phyloP scores from a whole-genome alignment of 1,140 invertebrate genomes.

The Halotydeus destructor region DNA sequence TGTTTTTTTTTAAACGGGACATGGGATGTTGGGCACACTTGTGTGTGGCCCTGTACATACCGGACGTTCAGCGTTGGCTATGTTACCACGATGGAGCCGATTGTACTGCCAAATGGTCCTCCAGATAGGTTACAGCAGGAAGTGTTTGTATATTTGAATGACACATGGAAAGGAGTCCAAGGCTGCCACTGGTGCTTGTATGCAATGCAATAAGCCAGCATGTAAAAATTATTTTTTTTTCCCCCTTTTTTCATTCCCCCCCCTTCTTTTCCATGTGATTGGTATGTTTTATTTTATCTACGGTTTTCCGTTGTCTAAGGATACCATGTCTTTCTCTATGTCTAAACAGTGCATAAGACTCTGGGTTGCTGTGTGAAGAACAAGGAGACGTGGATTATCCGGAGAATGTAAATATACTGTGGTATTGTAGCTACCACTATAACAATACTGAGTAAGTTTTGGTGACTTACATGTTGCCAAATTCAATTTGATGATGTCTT shows the following conservation, averaged over 20 bases:
- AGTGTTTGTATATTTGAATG: slow-evolving; percentile 88
- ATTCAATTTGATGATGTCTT: slow-evolving; percentile 1
- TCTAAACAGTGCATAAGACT: slow-evolving; percentile 46
- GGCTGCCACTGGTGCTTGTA: slow-evolving; percentile 75
- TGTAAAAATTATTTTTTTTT: slow-evolving; percentile 88
- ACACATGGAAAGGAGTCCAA: slow-evolving; percentile 54
- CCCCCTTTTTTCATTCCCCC: too few species aligned
- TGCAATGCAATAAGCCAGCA: slow-evolving; percentile 86
- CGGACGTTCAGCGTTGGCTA: slow-evolving; percentile 90
- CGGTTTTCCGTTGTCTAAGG: slow-evolving; percentile 5
- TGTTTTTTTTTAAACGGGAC: too few species aligned
- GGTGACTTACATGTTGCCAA: background rate
- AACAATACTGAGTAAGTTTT: slow-evolving; percentile 49
- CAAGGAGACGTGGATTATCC: slow-evolving; percentile 67
- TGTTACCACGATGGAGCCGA: slow-evolving; percentile 93
- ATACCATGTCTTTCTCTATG: slow-evolving; percentile 6
- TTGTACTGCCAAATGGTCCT: slow-evolving; percentile 70
- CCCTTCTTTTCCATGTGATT: slow-evolving; percentile 95
- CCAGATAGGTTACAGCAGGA: slow-evolving; percentile 70
- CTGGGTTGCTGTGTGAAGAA: slow-evolving; percentile 88
- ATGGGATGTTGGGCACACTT: slow-evolving; percentile 83
- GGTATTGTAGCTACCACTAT: slow-evolving; percentile 89
- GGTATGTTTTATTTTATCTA: slow-evolving; percentile 27
- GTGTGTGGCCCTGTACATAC: slow-evolving; percentile 90
- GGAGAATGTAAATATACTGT: slow-evolving; percentile 93